Evolutionary conservation across 2,797 vertebrate species (phyloP).

Genomic region (Hippopotamyrus pictus): DNA sequence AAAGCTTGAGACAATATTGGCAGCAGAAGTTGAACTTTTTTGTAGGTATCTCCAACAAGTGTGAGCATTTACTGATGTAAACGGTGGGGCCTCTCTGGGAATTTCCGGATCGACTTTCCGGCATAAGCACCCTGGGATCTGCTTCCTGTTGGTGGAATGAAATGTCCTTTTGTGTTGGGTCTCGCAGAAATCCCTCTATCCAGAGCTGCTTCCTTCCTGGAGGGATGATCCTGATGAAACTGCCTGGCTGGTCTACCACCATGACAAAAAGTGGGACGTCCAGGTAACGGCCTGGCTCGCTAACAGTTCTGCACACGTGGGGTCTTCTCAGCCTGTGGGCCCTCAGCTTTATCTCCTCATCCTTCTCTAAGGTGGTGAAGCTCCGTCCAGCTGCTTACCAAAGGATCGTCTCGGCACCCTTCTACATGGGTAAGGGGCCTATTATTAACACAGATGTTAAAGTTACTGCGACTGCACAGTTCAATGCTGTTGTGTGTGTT

Average conservation of each 20-base stretch:
- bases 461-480: not conserved
- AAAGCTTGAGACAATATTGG: not conserved
- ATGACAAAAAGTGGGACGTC: conserved; percentile 36
- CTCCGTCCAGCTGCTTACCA: conserved; percentile 33
- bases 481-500: not conserved
- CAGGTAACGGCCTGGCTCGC: conserved; percentile 34
- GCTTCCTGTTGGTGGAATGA: not conserved
- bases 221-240: not conserved
- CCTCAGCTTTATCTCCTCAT: not conserved
- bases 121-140: not conserved
- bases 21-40: not conserved
- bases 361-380: conserved; percentile 30
- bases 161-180: not conserved
- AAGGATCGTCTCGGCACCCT: conserved; percentile 29
- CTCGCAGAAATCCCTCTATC: not conserved
- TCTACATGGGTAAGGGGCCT: conserved; percentile 42
- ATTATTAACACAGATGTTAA: not conserved
- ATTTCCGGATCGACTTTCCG: not conserved
- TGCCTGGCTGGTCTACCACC: not conserved
- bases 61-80: not conserved
- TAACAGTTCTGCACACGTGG: not conserved
- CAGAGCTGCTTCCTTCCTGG: conserved; percentile 21
- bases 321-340: no score
- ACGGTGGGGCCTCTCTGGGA: not conserved
- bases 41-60: not conserved